Percentiles rank a stretch among this genome's conserved stretches.
Conservation (phyloP, 2,888 invertebrate species). For the Lapara coniferarum region DNA sequence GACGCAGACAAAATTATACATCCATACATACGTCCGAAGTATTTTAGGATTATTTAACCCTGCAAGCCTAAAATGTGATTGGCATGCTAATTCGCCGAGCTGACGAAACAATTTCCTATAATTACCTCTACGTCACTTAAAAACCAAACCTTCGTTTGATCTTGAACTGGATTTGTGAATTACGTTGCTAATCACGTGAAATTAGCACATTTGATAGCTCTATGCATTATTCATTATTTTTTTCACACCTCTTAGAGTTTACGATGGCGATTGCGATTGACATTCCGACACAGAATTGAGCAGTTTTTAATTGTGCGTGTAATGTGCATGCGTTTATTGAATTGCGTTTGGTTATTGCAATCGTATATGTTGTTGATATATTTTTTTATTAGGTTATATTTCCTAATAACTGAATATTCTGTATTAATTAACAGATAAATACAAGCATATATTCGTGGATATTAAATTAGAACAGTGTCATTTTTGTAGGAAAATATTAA, state of each 20-base stretch:
- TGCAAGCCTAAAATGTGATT: too few species aligned
- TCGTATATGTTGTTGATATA: conserved; percentile 9
- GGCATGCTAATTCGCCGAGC: neutral
- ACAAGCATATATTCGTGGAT: neutral
- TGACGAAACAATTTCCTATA: neutral
- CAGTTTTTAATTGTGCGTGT: conserved; percentile 10
- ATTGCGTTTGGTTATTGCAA: conserved; percentile 21
- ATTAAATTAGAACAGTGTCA: too few species aligned
- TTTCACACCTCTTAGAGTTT: conserved; percentile 25
- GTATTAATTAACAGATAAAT: too few species aligned
- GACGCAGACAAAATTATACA: too few species aligned
- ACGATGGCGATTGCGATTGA: conserved; percentile 10
- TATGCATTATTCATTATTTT: conserved; percentile 30
- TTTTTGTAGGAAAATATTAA: too few species aligned
- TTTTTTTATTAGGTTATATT: conserved; percentile 34
- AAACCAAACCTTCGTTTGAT: conserved; percentile 51
- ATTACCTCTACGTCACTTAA: neutral
- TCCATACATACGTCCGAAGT: too few species aligned
- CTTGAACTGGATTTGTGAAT: conserved; percentile 56
- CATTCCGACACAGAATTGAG: conserved; percentile 21
- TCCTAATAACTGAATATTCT: too few species aligned
- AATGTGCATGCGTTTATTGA: neutral
- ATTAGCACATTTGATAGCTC: conserved; percentile 36
- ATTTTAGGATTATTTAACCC: too few species aligned
- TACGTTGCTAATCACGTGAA: conserved; percentile 40